A percentile compares a stretch with the other conserved stretches of the same genome.
Conservation (phyloP, 1,140 invertebrate species). For the Ceratosolen solmsi region DNA sequence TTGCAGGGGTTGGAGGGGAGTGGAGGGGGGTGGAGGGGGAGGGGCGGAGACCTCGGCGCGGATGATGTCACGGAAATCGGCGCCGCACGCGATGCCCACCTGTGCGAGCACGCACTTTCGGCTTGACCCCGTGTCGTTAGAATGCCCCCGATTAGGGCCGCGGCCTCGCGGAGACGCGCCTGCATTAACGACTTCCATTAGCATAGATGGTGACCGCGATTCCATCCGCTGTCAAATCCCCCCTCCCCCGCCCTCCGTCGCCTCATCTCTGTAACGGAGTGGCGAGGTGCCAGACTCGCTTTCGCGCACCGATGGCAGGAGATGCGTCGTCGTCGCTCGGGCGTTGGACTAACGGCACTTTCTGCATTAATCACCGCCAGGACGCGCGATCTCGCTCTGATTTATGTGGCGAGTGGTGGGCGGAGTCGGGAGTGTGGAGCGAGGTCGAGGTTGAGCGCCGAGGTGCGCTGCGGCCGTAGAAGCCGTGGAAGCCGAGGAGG, state of each 20-base stretch:
- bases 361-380: no score
- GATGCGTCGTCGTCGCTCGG: no score
- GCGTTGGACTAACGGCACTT: no score
- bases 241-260: neutral
- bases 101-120: conserved; percentile 57
- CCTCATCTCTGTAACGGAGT: no score
- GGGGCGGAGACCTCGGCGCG: neutral
- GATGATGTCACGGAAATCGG: conserved; percentile 56
- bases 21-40: neutral
- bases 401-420: no score
- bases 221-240: conserved; percentile 26
- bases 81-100: conserved; percentile 60
- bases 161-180: conserved; percentile 53
- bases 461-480: no score
- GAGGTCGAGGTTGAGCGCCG: no score
- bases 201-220: conserved; percentile 69
- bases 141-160: conserved; percentile 58
- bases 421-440: no score
- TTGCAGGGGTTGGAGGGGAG: neutral
- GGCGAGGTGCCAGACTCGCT: no score
- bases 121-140: neutral
- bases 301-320: no score
- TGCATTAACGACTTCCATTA: conserved; percentile 69
- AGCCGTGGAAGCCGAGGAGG: no score
- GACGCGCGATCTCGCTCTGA: no score